These are phyloP conservation scores for Drosophila multiciliata DNA, from an alignment of 2,888 invertebrate genomes.

Conservation along the genomic window DNA sequence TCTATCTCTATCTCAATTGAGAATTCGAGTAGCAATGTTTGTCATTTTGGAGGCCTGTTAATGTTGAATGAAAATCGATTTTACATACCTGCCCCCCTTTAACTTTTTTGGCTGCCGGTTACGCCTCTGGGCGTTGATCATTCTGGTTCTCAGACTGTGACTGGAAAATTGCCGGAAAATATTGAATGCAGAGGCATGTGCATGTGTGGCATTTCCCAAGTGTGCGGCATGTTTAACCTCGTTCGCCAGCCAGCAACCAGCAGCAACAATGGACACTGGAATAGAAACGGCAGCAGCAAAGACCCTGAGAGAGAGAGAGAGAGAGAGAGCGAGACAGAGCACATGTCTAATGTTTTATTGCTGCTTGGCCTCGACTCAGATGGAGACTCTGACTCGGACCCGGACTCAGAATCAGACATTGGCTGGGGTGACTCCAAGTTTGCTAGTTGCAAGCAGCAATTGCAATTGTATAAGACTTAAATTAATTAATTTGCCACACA, in stretches of 20 bases:
- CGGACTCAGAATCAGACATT: constrained; percentile 6
- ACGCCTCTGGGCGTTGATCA: constrained; percentile 42
- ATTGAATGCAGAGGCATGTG: constrained; percentile 61
- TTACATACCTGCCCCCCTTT: constrained; percentile 47
- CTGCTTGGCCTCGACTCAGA: constrained; percentile 52
- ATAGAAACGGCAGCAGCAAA: constrained; percentile 26
- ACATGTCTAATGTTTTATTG: constrained; percentile 78
- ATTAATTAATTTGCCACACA: constrained; percentile 76
- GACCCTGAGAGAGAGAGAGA: constrained; percentile 27
- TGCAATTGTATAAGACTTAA: constrained; percentile 80
- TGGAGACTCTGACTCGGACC: not conserved
- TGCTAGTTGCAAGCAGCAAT: constrained; percentile 49
- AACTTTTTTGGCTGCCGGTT: not conserved
- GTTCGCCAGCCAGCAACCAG: constrained; percentile 55
- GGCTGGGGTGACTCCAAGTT: constrained; percentile 22
- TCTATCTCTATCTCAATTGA: constrained; percentile 40
- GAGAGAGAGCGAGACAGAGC: constrained; percentile 54
- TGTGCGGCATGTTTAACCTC: constrained; percentile 77
- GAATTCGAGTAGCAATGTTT: constrained; percentile 73
- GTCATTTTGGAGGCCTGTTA: constrained; percentile 80
- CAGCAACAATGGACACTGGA: constrained; percentile 24
- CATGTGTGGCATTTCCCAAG: constrained; percentile 57
- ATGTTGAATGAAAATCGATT: constrained; percentile 80
- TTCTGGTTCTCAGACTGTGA: constrained; percentile 39
- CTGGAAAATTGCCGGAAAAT: constrained; percentile 74